Conservation (phyloP, 2,797 vertebrate genomes). For the Lindbergichthys nudifrons region DNA sequence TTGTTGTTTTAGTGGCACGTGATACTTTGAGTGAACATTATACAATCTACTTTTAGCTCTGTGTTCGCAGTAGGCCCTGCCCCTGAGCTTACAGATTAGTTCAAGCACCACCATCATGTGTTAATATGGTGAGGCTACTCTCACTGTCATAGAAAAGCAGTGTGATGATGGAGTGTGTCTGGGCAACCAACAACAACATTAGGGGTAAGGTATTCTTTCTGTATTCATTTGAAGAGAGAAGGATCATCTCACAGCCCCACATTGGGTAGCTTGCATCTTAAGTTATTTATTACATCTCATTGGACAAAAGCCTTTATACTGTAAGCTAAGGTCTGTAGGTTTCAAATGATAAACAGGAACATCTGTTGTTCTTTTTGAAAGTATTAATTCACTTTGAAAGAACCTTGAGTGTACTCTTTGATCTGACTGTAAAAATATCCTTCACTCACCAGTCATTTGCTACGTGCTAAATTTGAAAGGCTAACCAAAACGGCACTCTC, state of each 20-base stretch:
- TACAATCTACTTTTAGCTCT: constrained; percentile 67
- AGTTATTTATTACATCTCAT: not conserved
- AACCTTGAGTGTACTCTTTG: constrained; percentile 30
- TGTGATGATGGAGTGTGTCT: constrained; percentile 38
- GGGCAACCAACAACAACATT: constrained; percentile 27
- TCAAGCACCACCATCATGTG: constrained; percentile 12
- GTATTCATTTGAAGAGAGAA: constrained; percentile 1
- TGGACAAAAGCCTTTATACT: not conserved
- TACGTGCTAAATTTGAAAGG: constrained; percentile 11
- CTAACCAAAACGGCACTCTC: constrained; percentile 23
- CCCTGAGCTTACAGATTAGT: constrained; percentile 40
- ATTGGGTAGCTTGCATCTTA: not conserved
- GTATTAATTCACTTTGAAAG: constrained; percentile 35
- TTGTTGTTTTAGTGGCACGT: constrained; percentile 63
- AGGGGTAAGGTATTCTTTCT: not conserved
- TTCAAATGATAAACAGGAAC: constrained; percentile 15
- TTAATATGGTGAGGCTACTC: constrained; percentile 26
- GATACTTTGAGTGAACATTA: constrained; percentile 59
- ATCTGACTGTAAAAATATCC: constrained; percentile 33
- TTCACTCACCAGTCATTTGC: constrained; percentile 33
- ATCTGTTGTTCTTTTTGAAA: constrained; percentile 3
- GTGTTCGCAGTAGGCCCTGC: constrained; percentile 34
- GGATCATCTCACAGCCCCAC: not conserved
- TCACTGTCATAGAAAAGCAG: constrained; percentile 37
- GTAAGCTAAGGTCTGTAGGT: not conserved